Conservation (phyloP, 2,797 vertebrate species). For the Cynopterus sphinx region DNA sequence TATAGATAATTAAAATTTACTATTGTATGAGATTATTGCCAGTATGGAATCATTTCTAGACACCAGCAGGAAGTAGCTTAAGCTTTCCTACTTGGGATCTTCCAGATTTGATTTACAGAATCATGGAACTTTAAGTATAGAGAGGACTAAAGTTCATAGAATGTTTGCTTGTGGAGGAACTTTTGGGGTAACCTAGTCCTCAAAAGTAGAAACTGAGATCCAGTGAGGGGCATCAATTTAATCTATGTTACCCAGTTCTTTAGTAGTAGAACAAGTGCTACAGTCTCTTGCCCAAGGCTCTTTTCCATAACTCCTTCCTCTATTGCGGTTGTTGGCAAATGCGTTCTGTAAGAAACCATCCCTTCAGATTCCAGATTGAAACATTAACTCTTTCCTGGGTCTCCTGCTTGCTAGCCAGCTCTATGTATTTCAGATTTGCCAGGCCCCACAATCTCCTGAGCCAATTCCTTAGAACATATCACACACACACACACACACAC, state of each 20-base stretch:
- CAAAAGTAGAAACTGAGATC: conserved; percentile 24
- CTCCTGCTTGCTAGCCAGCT: background rate
- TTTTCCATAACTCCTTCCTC: background rate
- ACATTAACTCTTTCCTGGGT: background rate
- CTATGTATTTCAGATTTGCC: background rate
- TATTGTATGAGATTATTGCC: background rate
- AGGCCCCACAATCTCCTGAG: background rate
- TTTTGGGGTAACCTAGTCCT: background rate
- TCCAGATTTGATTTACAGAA: conserved; percentile 18
- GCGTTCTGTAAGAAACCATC: background rate
- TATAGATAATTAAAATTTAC: conserved; percentile 40
- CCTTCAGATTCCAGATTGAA: background rate
- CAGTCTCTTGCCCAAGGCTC: background rate
- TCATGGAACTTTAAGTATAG: background rate
- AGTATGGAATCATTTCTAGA: conserved; percentile 32
- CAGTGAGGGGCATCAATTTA: background rate
- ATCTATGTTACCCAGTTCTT: background rate
- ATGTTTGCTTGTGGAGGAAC: background rate
- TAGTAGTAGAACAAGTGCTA: background rate
- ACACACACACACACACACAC: too few relatives aligned
- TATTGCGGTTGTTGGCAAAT: background rate
- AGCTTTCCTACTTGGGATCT: background rate
- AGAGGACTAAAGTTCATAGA: background rate
- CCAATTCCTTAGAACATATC: background rate
- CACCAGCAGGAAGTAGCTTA: background rate